Conservation (phyloP, 2,888 invertebrate genomes). For the Alloscopus bannaensis region DNA sequence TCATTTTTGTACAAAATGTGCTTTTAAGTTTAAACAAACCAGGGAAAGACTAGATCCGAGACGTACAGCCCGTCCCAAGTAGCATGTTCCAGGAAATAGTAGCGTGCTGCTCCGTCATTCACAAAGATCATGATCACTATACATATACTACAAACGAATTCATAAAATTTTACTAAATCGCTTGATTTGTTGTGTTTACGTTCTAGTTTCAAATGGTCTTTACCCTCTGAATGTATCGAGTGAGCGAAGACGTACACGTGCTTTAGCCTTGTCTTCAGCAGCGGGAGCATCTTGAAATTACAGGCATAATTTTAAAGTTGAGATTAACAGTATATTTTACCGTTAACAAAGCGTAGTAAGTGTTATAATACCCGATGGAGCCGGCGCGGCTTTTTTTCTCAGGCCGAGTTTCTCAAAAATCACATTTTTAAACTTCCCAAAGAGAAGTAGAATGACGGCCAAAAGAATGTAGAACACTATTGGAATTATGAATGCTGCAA, state of each 20-base stretch:
- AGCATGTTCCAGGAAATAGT: conserved; percentile 90
- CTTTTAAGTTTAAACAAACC: conserved; percentile 75
- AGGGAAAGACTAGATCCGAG: conserved; percentile 96
- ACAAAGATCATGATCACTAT: conserved; percentile 94
- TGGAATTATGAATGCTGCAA: conserved; percentile 67
- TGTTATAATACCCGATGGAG: no score
- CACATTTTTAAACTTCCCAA: conserved; percentile 8
- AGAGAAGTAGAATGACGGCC: conserved; percentile 71
- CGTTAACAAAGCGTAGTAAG: no score
- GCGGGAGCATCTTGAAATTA: no score
- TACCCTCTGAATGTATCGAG: conserved; percentile 75
- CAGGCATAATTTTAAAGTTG: no score
- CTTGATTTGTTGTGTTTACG: background rate
- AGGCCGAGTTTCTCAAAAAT: conserved; percentile 5
- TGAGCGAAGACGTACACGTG: conserved; percentile 71
- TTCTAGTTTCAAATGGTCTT: background rate
- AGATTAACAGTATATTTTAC: no score
- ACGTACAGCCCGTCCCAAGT: conserved; percentile 94
- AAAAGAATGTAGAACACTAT: conserved; percentile 69
- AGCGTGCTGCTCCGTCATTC: conserved; percentile 88
- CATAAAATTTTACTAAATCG: no score
- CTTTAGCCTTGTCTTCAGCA: no score
- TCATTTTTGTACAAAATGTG: background rate
- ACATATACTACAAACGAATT: conserved; percentile 77
- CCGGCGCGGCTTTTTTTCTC: background rate